phyloP scores from a whole-genome alignment of 1,140 invertebrate genomes.

The Xylocopa sonorina region DNA sequence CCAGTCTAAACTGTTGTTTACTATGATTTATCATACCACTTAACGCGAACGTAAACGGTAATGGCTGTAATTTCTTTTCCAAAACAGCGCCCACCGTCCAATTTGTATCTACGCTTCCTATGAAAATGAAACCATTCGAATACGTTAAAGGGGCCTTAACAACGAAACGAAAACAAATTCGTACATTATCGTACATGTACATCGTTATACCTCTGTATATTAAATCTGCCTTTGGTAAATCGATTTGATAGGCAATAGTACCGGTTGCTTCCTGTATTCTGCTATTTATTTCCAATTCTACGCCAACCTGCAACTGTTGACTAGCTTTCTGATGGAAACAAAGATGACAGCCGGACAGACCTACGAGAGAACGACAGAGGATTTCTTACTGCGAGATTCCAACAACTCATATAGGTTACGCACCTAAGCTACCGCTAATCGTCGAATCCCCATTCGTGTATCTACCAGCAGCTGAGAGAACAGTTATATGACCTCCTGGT shows the following conservation, averaged over 20 bases:
- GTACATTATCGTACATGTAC: too few species aligned
- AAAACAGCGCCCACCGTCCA: slow-evolving; percentile 97
- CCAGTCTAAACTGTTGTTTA: slow-evolving; percentile 93
- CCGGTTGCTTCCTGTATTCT: slow-evolving; percentile 95
- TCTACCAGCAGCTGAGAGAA: slow-evolving; percentile 92
- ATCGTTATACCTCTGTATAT: slow-evolving; percentile 91
- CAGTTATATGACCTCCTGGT: slow-evolving; percentile 92
- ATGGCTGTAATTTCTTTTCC: slow-evolving; percentile 95
- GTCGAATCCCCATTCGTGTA: slow-evolving; percentile 82
- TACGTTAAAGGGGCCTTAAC: too few species aligned
- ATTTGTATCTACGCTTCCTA: slow-evolving; percentile 96
- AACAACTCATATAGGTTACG: neutral
- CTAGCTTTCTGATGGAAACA: slow-evolving; percentile 98
- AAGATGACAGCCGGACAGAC: slow-evolving; percentile 91
- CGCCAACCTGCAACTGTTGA: slow-evolving; percentile 93
- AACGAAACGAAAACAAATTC: too few species aligned
- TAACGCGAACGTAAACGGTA: slow-evolving; percentile 96
- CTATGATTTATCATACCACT: slow-evolving; percentile 96
- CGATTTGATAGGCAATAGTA: slow-evolving; percentile 97
- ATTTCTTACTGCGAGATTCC: slow-evolving; percentile 71
- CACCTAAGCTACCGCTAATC: slow-evolving; percentile 76
- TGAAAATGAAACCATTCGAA: slow-evolving; percentile 62
- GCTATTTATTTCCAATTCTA: slow-evolving; percentile 93
- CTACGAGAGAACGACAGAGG: slow-evolving; percentile 79
- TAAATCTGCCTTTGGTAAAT: slow-evolving; percentile 97